Base-by-base conservation (phyloP, 2,113 vertebrate species). In the Hystrix brachyura region DNA sequence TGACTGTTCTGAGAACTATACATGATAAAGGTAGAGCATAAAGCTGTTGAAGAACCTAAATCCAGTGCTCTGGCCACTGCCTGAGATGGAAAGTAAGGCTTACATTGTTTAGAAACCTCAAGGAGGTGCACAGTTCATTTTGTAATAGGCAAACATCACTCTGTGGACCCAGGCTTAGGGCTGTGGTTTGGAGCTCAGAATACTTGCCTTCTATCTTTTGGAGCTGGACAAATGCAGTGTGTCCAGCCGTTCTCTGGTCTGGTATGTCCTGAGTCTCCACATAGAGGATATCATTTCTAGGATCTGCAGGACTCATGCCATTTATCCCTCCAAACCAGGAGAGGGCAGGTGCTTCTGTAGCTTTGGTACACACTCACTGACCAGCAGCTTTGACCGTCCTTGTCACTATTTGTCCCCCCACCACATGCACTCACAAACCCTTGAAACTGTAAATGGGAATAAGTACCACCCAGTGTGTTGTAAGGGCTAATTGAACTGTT, bases 231-330 rank as follows among this genome's bases (percentile, higher is more conserved):
- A 65, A 57, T 34, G 51, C 19, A 13, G 25, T 6, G 23, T n/a
- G 48, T 5, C 62, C 18, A 23, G 4, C 1, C 27, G 67, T 51
- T 9, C 55, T 80, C 21, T 79, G 51, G 25, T 57, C 69, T 79
- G 10, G 23, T 12, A 32, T 4, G 10, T 43, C 2, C 51, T 3
- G 3, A 38, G 29, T 67, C 9, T 46, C 4, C 10, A 5, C 4
- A 29, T 62, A n/a, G 1, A 64, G 19, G 34, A 48, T 14, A 7
- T 69, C 8, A 23, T 78, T 60, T 38, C 19, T 69, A 53, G 32
- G 14, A 48, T 59, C 19, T 19, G 6, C 17, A n/a, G 15, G 18
- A 79, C 9, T 3, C 3, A 0, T 3, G 10, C 83, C 29, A 21
- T 7, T 53, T 4, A 23, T 71, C 23, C 29, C 11, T 87, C 14